These are phyloP conservation scores for Drosophila navojoa DNA, from an alignment of 1,140 invertebrate species.

Conservation along the genomic window DNA sequence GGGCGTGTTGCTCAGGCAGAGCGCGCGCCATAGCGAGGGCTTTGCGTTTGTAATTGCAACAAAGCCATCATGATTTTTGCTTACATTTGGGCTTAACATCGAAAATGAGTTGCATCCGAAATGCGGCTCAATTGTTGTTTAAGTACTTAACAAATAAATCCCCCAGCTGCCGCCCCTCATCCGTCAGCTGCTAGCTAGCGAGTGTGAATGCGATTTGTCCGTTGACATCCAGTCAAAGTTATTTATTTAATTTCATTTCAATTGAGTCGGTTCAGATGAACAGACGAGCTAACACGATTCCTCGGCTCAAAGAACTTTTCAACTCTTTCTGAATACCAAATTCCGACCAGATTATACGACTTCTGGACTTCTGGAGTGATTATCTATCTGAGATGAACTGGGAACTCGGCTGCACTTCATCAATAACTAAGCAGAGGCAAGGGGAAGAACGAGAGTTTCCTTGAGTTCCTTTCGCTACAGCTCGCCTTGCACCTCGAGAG, in stretches of 20 bases:
- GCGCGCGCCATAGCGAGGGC: background rate
- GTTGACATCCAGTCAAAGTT: background rate
- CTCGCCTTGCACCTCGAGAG: background rate
- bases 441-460: background rate
- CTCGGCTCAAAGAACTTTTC: too few relatives aligned
- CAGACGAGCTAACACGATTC: too few relatives aligned
- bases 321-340: too few relatives aligned
- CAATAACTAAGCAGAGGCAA: too few relatives aligned
- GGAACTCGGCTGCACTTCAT: too few relatives aligned
- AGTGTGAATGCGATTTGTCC: background rate
- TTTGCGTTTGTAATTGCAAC: slow-evolving; percentile 48
- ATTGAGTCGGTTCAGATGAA: too few relatives aligned
- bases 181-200: background rate
- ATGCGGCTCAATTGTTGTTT: slow-evolving; percentile 36
- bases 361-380: too few relatives aligned
- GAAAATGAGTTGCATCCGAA: slow-evolving; percentile 26
- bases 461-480: too few relatives aligned
- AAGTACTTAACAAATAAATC: slow-evolving; percentile 39
- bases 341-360: too few relatives aligned
- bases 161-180: background rate
- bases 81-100: slow-evolving; percentile 49
- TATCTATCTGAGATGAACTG: too few relatives aligned
- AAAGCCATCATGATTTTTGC: slow-evolving; percentile 55
- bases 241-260: slow-evolving; percentile 13
- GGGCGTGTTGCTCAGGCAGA: background rate